Evolutionary conservation across 2,888 invertebrate genomes (phyloP), one percentile per base, ranked within the genome.

Genomic region (Tetanocera ferruginea): DNA sequence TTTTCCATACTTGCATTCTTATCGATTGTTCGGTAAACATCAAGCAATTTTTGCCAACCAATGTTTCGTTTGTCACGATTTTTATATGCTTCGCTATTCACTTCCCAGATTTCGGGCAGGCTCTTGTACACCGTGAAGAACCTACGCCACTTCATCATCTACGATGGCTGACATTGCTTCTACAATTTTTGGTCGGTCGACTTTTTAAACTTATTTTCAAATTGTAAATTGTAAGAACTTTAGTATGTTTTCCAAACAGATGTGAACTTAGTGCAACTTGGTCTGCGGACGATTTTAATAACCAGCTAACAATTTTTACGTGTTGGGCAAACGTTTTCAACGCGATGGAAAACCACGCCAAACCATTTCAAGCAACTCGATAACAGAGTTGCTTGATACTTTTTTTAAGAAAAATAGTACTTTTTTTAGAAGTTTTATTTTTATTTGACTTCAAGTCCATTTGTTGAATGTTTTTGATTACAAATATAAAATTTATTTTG

Each of bases 41-140:
- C 55, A 11, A 79, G 31, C 14, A 79, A 28, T 8, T 19, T 67
- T 14, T 76, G 49, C 23, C 64, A 79, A 2, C 62, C 73, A 3
- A 19, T 43, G 17, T 31, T 57, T 52, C 71, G 72, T n/a, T 52
- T 64, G 5, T 19, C 5, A 1, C 23, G 51, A 57, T 74, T 55
- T 37, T 55, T 71, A 55, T 79, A 74, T 49, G 52, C 55, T 5
- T 77, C 67, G 57, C 31, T 64, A 19, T 69, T 74, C 9, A 73
- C 23, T 14, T 76, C 8, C 79, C 79, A 79, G 3, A 77, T 52
- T 37, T 55, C 67, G 0, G 76, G 64, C 4, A 74, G 28, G 43
- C 62, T 62, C n/a, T 77, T 69, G 52, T 64, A 79, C 9, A 57
- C 9, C 37, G 74, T 43, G 31, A 74, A 66, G 37, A 79, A 76